phyloP scores from a whole-genome alignment of 2,113 vertebrate species.

The Nothobranchius furzeri region DNA sequence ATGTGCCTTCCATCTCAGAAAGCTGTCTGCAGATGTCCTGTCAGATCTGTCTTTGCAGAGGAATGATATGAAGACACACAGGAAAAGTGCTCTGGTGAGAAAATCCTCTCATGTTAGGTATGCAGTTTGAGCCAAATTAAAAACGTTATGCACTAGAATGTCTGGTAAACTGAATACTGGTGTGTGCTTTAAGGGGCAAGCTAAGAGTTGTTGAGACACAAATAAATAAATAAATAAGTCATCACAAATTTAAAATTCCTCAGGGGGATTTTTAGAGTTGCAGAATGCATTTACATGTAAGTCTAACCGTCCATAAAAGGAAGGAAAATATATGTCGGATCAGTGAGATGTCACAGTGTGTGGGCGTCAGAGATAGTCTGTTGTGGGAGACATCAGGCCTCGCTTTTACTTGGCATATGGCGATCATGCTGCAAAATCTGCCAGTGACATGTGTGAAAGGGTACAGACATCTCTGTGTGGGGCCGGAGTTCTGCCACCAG shows the following conservation, averaged over 20 bases:
- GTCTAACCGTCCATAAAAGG: constrained; percentile 19
- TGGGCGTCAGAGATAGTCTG: constrained; percentile 57
- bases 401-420: constrained; percentile 72
- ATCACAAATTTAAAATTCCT: neutral
- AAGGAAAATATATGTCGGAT: constrained; percentile 16
- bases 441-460: constrained; percentile 64
- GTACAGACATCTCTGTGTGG: constrained; percentile 39
- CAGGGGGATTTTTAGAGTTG: constrained; percentile 5
- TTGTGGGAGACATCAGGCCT: constrained; percentile 53
- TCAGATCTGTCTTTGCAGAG: constrained; percentile 51
- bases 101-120: constrained; percentile 49
- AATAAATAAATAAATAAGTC: neutral
- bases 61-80: constrained; percentile 46
- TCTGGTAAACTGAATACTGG: neutral
- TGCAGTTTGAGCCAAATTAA: constrained; percentile 54
- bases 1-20: constrained; percentile 55
- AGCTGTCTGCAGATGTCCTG: constrained; percentile 58
- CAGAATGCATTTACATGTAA: constrained; percentile 5
- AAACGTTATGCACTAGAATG: no score
- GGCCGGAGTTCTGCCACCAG: constrained; percentile 34
- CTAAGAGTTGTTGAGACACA: neutral
- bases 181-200: no score
- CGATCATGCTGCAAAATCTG: constrained; percentile 68
- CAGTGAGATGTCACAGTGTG: constrained; percentile 23
- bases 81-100: constrained; percentile 48